phyloP scores from a whole-genome alignment of 2,888 invertebrate genomes.

The Oxystoma pomonae region DNA sequence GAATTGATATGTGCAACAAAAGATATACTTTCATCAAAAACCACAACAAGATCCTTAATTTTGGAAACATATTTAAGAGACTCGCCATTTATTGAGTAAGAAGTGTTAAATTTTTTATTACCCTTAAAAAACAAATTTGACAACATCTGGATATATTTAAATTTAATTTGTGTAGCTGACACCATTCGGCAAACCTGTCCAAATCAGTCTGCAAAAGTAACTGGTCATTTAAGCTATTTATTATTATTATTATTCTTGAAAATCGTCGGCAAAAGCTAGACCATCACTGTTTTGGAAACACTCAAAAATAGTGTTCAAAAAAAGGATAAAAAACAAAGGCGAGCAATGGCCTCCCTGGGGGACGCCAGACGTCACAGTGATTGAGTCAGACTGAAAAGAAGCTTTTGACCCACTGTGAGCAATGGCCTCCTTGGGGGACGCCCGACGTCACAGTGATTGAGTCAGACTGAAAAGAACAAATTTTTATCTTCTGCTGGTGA shows the following conservation, averaged over 20 bases:
- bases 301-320: not conserved
- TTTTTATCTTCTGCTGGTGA: too few species aligned
- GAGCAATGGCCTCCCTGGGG: not conserved
- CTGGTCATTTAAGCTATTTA: too few species aligned
- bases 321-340: not conserved
- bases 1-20: not conserved
- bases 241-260: too few species aligned
- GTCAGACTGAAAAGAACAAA: too few species aligned
- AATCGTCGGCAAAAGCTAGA: not conserved
- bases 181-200: not conserved
- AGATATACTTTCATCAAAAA: not conserved
- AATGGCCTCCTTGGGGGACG: too few species aligned
- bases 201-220: not conserved
- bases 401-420: too few species aligned
- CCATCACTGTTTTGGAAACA: not conserved
- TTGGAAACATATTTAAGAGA: not conserved
- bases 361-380: not conserved
- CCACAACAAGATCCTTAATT: not conserved
- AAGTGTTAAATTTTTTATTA: not conserved
- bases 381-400: too few species aligned
- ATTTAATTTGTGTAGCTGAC: not conserved
- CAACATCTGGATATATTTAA: not conserved
- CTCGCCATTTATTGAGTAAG: not conserved
- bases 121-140: not conserved
- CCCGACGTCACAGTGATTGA: too few species aligned